Evolutionary conservation across 2,113 vertebrate species (phyloP).

Genomic region (Collichthys lucidus): DNA sequence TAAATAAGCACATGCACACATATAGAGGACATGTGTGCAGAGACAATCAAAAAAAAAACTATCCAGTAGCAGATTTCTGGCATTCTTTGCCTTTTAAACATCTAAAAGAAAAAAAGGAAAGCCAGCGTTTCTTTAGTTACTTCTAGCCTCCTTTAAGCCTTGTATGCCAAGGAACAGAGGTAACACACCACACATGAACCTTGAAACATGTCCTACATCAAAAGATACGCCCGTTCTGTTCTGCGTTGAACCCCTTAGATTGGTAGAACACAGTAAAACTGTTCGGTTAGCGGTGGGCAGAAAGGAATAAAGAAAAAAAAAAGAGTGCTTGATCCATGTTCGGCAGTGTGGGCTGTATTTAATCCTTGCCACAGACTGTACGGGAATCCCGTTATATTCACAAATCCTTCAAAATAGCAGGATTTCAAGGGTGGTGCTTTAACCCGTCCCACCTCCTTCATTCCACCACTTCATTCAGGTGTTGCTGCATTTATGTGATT

Average conservation of each 20-base stretch:
- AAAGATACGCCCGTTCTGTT: constrained; percentile 44
- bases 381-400: constrained; percentile 32
- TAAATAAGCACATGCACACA: neutral
- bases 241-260: constrained; percentile 46
- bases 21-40: constrained; percentile 23
- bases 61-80: constrained; percentile 2
- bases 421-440: constrained; percentile 21
- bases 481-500: constrained; percentile 64
- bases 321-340: constrained; percentile 57
- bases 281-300: constrained; percentile 57
- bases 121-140: constrained; percentile 28
- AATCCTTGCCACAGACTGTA: constrained; percentile 56
- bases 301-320: constrained; percentile 22
- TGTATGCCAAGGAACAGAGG: constrained; percentile 42
- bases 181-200: constrained; percentile 47
- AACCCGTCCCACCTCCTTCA: neutral
- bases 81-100: constrained; percentile 23
- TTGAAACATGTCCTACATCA: constrained; percentile 62
- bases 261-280: constrained; percentile 49
- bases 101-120: neutral
- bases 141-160: constrained; percentile 32
- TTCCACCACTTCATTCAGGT: constrained; percentile 42
- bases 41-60: constrained; percentile 43
- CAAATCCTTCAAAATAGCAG: constrained; percentile 27
- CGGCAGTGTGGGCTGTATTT: constrained; percentile 56